Base-by-base conservation (phyloP, 35 echinoderm and acorn worm genomes). In the Stichopus chloronotus region DNA sequence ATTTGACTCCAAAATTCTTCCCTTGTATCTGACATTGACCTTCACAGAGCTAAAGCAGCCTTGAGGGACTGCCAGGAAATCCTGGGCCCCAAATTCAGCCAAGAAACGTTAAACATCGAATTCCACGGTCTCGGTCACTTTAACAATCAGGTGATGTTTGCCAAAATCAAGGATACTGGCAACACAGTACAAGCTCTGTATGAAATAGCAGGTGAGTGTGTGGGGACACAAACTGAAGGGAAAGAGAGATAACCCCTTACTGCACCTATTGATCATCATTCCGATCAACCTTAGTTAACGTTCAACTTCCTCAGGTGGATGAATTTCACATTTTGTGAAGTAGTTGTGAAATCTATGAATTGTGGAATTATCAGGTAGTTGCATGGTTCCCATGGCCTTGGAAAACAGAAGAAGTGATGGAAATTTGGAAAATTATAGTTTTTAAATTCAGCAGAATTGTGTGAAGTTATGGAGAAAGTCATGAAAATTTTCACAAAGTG, bases 121-220 rank as follows among this genome's bases (percentile, higher is more conserved):
- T 99, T 99, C 80, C 93, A 94, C 21, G 97, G 97, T 55, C 92
- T 99, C 6, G 95, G 97, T 25, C 97, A 99, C 76, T 99, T 99
- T 78, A 99, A 99, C 82, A 99, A 99, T 88, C 97, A 99, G 71
- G 97, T 99, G 63, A 99, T 99, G 97, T 99, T 99, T 95, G 97
- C 97, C 65, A 96, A 96, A 88, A 99, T 99, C 60, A 91, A 94
- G 59, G 97, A 99, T 65, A 79, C 92, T 12, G 92, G 95, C 13
- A 86, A 83, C 20, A 98, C 95, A 54, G 76, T 99, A 0, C 91
- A 95, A 58, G 94, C 87, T 21, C 84, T 99, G 6, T 99, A 99
- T 86, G 90, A 99, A 56, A 96, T 99, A 76, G 97, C 97, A 93
- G 97, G 97, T 99, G 95, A 88, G 92, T 65, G 12, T 30, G 0